These are phyloP conservation scores for Ophioninae sp. DNA, from an alignment of 2,888 invertebrate genomes.

Conservation along the genomic window DNA sequence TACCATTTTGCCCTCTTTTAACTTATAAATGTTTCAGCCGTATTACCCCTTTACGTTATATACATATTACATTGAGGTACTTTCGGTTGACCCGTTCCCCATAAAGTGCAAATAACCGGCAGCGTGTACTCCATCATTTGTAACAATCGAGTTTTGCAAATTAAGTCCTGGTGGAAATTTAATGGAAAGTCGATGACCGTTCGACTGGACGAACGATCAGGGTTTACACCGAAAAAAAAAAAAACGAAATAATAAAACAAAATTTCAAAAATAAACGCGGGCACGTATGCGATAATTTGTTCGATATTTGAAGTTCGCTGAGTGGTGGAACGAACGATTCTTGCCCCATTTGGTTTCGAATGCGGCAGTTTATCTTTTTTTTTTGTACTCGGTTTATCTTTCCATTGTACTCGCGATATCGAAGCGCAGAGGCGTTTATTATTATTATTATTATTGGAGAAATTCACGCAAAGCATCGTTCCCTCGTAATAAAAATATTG, in stretches of 20 bases:
- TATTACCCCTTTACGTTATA: not conserved
- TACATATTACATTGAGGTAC: not conserved
- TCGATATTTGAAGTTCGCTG: not conserved
- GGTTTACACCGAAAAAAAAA: not conserved
- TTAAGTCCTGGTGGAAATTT: constrained; percentile 39
- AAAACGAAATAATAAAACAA: not conserved
- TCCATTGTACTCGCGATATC: not conserved
- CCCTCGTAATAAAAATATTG: not conserved
- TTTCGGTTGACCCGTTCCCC: constrained; percentile 27
- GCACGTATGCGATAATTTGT: not conserved
- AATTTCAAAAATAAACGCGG: not conserved
- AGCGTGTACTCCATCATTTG: constrained; percentile 7
- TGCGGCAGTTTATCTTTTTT: not conserved
- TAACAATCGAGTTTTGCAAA: constrained; percentile 23
- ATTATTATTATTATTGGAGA: not conserved
- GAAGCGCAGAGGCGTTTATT: not conserved
- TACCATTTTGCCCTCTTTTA: not conserved
- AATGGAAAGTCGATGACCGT: constrained; percentile 43
- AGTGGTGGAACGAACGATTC: constrained; percentile 4
- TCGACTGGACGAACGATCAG: constrained; percentile 13
- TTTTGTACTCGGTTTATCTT: not conserved
- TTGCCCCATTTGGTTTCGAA: not conserved
- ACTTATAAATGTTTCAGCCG: not conserved
- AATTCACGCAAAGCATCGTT: not conserved
- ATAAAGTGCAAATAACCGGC: constrained; percentile 18